phyloP scores from a whole-genome alignment of 2,797 vertebrate species.

The Coranthus polyacanthus region DNA sequence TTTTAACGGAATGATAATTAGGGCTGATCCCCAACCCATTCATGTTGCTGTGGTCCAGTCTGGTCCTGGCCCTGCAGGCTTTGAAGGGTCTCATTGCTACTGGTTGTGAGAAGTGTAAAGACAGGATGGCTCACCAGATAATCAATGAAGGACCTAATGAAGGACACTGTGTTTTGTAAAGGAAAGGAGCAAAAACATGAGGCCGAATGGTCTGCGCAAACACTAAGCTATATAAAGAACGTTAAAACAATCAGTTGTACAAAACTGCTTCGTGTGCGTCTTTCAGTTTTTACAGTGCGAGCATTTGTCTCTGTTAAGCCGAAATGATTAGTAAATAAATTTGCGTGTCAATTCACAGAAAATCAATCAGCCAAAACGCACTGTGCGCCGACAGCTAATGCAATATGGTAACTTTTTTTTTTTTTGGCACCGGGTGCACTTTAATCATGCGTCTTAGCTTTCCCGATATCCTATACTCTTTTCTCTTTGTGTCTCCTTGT shows the following conservation, averaged over 20 bases:
- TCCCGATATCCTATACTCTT: not conserved
- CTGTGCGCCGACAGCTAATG: not conserved
- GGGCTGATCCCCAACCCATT: not conserved
- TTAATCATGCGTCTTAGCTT: constrained; percentile 19
- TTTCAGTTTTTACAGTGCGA: too few species aligned
- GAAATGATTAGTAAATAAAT: too few species aligned
- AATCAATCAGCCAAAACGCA: too few species aligned
- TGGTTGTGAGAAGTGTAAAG: constrained; percentile 4
- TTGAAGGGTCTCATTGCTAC: constrained; percentile 25
- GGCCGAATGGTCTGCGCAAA: constrained; percentile 1
- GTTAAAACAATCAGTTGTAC: not conserved
- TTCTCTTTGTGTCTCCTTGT: constrained; percentile 8
- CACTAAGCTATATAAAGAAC: constrained; percentile 12
- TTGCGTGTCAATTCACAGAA: too few species aligned
- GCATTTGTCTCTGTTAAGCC: too few species aligned
- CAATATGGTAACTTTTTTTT: not conserved
- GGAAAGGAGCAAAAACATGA: not conserved
- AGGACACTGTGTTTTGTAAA: constrained; percentile 24
- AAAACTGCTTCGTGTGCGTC: too few species aligned
- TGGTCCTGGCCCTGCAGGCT: constrained; percentile 11
- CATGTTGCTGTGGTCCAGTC: not conserved
- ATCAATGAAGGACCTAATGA: constrained; percentile 47
- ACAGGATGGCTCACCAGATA: constrained; percentile 14
- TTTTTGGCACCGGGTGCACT: not conserved
- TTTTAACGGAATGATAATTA: not conserved